Conservation (phyloP, 2,113 vertebrate genomes). For the Hypanus sabinus region DNA sequence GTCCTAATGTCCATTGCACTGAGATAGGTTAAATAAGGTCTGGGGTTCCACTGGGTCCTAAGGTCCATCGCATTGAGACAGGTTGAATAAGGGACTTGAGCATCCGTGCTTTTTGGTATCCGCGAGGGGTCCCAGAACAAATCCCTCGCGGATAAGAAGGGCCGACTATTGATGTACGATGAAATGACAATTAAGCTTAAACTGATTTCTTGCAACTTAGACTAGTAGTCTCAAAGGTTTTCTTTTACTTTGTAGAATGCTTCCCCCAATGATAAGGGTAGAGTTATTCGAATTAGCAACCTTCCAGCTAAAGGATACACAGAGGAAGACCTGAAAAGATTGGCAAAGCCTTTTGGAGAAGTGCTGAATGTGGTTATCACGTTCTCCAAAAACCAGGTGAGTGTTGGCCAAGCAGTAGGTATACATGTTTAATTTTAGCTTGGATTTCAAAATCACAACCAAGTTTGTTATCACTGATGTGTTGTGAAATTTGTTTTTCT, state of each 20-base stretch:
- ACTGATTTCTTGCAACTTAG: neutral
- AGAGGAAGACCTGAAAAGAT: constrained; percentile 60
- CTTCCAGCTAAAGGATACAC: constrained; percentile 60
- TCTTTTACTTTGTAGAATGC: neutral
- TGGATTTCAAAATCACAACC: neutral
- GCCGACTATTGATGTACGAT: too few relatives aligned
- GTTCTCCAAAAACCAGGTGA: constrained; percentile 59
- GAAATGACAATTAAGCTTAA: too few relatives aligned
- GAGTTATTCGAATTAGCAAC: constrained; percentile 62
- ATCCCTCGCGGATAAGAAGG: too few relatives aligned
- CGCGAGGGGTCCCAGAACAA: too few relatives aligned
- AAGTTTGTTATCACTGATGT: too few relatives aligned
- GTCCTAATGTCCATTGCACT: too few relatives aligned
- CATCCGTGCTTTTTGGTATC: too few relatives aligned
- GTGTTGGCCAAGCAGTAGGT: neutral
- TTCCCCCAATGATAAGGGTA: neutral
- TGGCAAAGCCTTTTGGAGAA: constrained; percentile 64
- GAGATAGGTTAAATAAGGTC: too few relatives aligned
- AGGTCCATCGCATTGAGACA: too few relatives aligned
- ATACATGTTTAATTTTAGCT: neutral
- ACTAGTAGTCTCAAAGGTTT: neutral
- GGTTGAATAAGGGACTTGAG: too few relatives aligned
- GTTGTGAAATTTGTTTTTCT: too few relatives aligned
- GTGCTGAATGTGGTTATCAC: constrained; percentile 56
- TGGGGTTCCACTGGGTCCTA: too few relatives aligned